phyloP scores from a whole-genome alignment of 1,140 invertebrate genomes.

The Anastrepha ludens region DNA sequence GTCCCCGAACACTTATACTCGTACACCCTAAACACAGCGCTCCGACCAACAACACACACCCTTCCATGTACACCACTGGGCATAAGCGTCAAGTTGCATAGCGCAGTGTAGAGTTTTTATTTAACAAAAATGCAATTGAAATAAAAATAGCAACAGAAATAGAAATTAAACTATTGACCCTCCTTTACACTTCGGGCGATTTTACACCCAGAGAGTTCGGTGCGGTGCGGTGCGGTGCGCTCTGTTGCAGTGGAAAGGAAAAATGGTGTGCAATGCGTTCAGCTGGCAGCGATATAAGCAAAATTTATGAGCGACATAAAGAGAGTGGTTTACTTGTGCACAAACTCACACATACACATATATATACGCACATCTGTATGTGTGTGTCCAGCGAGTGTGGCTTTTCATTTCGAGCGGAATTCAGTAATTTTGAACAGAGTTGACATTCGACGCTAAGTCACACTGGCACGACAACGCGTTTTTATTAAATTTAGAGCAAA shows the following conservation, averaged over 20 bases:
- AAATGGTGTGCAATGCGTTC: neutral
- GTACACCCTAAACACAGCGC: neutral
- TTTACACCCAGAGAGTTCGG: neutral
- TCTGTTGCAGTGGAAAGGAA: neutral
- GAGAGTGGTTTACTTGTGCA: neutral
- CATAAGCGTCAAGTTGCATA: conserved; percentile 38
- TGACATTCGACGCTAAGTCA: conserved; percentile 40
- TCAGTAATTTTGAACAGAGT: conserved; percentile 40
- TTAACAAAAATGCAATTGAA: conserved; percentile 47
- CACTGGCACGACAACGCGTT: conserved; percentile 6
- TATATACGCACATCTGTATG: too few relatives aligned
- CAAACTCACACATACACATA: neutral
- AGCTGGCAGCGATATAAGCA: conserved; percentile 10
- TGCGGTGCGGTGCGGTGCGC: neutral
- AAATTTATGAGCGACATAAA: conserved; percentile 43
- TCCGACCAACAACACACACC: neutral
- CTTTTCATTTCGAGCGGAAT: conserved; percentile 44
- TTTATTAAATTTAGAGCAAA: conserved; percentile 33
- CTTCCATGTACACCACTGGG: neutral
- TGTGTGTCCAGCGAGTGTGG: neutral
- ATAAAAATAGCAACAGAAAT: neutral
- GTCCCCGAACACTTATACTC: neutral
- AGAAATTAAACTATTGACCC: conserved; percentile 51
- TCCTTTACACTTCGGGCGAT: conserved; percentile 1
- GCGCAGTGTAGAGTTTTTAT: neutral